Conservation (phyloP, 2,797 vertebrate species). For the Ispidina picta region DNA sequence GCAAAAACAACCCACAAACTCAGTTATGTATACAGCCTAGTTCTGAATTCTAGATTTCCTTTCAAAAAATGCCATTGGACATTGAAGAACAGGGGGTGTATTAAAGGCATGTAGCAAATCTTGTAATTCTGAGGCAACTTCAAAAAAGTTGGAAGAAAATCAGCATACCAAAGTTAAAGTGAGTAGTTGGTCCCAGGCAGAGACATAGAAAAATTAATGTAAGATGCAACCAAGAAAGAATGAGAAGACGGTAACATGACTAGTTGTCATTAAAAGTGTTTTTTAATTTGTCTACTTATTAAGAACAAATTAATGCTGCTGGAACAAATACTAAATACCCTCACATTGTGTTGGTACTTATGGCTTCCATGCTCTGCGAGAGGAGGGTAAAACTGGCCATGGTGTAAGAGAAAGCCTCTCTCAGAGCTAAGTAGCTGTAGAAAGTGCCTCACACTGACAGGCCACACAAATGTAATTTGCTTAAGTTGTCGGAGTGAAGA, state of each 20-base stretch:
- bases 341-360: not conserved
- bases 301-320: not conserved
- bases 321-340: not conserved
- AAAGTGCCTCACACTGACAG: not conserved
- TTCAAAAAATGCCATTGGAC: not conserved
- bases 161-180: not conserved
- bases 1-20: not conserved
- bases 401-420: not conserved
- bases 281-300: not conserved
- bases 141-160: not conserved
- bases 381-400: not conserved
- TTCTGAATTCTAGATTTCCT: constrained; percentile 36
- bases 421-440: not conserved
- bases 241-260: not conserved
- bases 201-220: not conserved
- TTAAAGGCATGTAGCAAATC: not conserved
- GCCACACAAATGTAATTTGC: not conserved
- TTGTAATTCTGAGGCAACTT: not conserved
- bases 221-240: not conserved
- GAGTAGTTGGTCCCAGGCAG: not conserved
- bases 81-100: not conserved
- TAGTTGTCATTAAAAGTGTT: not conserved
- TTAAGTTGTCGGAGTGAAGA: not conserved
- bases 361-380: not conserved
- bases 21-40: not conserved